A percentile compares a stretch with the other conserved stretches of the same genome.
phyloP scores from a whole-genome alignment of 2,888 invertebrate species.

The Orthosia incerta region DNA sequence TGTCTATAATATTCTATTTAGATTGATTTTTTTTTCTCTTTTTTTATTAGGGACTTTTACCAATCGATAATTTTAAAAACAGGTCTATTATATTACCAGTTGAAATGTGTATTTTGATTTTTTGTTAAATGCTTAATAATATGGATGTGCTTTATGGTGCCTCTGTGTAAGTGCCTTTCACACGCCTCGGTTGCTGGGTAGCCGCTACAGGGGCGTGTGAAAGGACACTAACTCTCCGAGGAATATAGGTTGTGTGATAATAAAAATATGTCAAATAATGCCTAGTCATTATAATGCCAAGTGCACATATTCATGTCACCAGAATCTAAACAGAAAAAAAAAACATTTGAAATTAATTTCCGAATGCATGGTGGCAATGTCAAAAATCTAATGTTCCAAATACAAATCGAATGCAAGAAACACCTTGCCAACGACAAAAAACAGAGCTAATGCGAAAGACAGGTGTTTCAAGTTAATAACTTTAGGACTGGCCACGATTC shows the following conservation, averaged over 20 bases:
- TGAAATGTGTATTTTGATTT: neutral
- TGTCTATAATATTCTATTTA: constrained; percentile 19
- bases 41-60: no score
- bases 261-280: neutral
- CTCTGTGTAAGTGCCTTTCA: no score
- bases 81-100: neutral
- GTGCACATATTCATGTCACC: constrained; percentile 3
- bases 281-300: neutral
- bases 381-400: constrained; percentile 77
- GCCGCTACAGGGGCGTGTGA: no score
- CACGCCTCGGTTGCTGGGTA: no score
- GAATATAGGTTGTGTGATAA: no score
- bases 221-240: no score
- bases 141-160: no score
- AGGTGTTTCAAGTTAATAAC: constrained; percentile 76
- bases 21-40: no score
- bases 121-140: neutral
- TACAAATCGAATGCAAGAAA: constrained; percentile 73
- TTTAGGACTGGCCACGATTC: constrained; percentile 52
- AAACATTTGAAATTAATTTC: constrained; percentile 31
- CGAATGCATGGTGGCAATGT: constrained; percentile 49
- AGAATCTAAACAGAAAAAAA: neutral
- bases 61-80: constrained; percentile 16
- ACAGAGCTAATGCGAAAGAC: constrained; percentile 80
- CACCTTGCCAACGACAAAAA: constrained; percentile 83